Evolutionary conservation across 1,140 invertebrate genomes (phyloP).

Genomic region (Artemia franciscana): DNA sequence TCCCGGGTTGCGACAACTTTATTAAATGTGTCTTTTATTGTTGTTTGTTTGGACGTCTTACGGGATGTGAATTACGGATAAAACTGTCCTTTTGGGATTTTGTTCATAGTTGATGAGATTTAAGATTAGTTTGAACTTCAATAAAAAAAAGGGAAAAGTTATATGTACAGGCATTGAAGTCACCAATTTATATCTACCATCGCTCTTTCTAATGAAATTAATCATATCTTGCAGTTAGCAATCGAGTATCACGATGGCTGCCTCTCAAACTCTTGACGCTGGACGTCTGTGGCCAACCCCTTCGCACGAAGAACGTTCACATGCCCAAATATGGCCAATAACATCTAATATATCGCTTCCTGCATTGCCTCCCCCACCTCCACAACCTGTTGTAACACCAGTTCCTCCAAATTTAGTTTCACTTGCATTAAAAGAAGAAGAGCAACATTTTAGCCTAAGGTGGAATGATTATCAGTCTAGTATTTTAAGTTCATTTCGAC

Average conservation of each 20-base stretch:
- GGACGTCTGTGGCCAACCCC: neutral
- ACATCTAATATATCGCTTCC: conserved; percentile 2
- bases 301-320: neutral
- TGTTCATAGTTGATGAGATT: too few relatives aligned
- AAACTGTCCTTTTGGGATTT: too few relatives aligned
- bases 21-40: too few relatives aligned
- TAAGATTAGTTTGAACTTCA: too few relatives aligned
- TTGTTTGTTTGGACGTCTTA: too few relatives aligned
- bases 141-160: too few relatives aligned
- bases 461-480: conserved; percentile 83
- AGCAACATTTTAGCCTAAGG: conserved; percentile 72
- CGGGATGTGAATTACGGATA: too few relatives aligned
- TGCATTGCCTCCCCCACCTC: neutral
- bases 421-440: conserved; percentile 17
- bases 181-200: too few relatives aligned
- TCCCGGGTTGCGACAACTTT: too few relatives aligned
- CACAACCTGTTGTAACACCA: conserved; percentile 19
- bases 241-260: neutral
- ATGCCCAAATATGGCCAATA: neutral
- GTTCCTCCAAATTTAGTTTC: conserved; percentile 24
- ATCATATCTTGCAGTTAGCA: too few relatives aligned
- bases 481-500: conserved; percentile 61
- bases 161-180: too few relatives aligned
- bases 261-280: neutral
- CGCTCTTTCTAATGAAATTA: too few relatives aligned